Conservation (phyloP, 2,888 invertebrate genomes). For the Eilema depressum region DNA sequence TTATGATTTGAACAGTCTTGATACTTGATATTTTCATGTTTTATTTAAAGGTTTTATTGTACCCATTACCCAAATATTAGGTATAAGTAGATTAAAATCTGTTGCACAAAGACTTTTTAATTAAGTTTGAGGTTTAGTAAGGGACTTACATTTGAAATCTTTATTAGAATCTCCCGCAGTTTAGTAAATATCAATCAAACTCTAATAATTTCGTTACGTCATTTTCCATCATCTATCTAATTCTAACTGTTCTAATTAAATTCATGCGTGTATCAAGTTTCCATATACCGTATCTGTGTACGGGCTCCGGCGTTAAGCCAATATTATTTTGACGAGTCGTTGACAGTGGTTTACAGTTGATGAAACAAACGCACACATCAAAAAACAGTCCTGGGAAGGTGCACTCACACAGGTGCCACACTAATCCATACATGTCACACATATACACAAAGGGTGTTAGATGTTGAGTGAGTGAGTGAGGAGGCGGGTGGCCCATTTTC, state of each 20-base stretch:
- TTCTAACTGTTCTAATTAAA: slow-evolving; percentile 71
- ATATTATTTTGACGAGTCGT: slow-evolving; percentile 86
- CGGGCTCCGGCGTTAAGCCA: slow-evolving; percentile 79
- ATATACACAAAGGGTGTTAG: slow-evolving; percentile 63
- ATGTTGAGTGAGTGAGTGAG: slow-evolving; percentile 74
- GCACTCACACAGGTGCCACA: slow-evolving; percentile 60
- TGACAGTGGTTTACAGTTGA: slow-evolving; percentile 86
- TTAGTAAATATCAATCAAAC: slow-evolving; percentile 9
- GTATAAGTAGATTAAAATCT: background rate
- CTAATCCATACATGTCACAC: slow-evolving; percentile 63
- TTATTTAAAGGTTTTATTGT: background rate
- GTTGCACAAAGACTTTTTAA: background rate
- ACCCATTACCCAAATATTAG: background rate
- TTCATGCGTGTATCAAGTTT: slow-evolving; percentile 78
- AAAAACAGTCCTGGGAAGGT: slow-evolving; percentile 56
- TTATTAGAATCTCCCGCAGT: slow-evolving; percentile 14
- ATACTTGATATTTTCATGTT: slow-evolving; percentile 14
- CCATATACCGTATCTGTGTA: slow-evolving; percentile 71
- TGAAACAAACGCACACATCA: slow-evolving; percentile 77
- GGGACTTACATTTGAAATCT: background rate
- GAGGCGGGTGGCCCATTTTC: slow-evolving; percentile 85
- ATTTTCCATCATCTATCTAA: slow-evolving; percentile 56
- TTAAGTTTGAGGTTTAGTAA: background rate
- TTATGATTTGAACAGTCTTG: slow-evolving; percentile 34
- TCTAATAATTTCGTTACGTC: slow-evolving; percentile 43